Evolutionary conservation across 2,797 vertebrate species (phyloP).

Genomic region (Echeneis naucrates): DNA sequence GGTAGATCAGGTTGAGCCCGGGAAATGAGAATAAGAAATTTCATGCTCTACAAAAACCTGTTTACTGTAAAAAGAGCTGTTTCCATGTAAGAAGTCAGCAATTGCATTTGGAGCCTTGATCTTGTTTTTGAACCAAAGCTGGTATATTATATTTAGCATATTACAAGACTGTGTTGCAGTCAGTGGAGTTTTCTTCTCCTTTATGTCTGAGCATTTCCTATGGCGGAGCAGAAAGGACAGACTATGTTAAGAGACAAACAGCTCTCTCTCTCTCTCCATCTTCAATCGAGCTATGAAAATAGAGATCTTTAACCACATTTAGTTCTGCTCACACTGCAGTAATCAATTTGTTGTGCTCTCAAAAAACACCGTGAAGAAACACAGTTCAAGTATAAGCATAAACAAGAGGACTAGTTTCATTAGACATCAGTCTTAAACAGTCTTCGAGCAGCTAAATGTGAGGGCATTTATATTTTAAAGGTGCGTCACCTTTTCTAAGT

Average conservation of each 20-base stretch:
- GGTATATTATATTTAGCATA: neutral
- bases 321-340: neutral
- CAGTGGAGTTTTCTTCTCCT: neutral
- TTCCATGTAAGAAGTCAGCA: constrained; percentile 6
- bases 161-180: neutral
- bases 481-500: neutral
- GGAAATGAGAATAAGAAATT: neutral
- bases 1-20: neutral
- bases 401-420: neutral
- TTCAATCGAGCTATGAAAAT: neutral
- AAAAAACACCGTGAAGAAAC: neutral
- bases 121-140: constrained; percentile 1
- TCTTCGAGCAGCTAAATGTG: neutral
- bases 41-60: neutral
- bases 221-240: neutral
- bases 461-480: no score
- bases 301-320: neutral
- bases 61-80: constrained; percentile 2
- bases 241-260: neutral
- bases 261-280: no score
- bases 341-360: neutral
- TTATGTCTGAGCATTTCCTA: neutral
- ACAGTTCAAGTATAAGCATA: neutral
- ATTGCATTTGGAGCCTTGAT: constrained; percentile 1
- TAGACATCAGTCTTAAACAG: no score